Conservation (phyloP, 35 echinoderm and acorn worm species). For the Heliocidaris tuberculata region DNA sequence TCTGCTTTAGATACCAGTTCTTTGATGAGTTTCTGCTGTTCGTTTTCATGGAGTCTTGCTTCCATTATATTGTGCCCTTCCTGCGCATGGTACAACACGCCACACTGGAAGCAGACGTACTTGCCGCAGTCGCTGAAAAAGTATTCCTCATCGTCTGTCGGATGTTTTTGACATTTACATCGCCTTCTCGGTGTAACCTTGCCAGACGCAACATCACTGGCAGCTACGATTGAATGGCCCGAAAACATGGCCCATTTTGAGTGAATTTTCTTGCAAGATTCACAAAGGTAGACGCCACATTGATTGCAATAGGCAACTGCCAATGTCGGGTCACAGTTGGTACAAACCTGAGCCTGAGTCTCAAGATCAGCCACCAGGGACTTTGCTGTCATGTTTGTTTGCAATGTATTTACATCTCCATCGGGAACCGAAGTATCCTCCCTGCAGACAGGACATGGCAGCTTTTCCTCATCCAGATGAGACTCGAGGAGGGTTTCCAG, state of each 20-base stretch:
- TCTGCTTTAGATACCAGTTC: no score
- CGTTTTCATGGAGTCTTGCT: not conserved
- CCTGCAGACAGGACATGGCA: slow-evolving; percentile 2
- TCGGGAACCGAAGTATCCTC: not conserved
- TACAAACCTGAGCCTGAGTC: no score
- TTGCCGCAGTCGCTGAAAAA: not conserved
- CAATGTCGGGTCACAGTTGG: no score
- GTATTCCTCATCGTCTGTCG: not conserved
- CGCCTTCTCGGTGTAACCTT: not conserved
- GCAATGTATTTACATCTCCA: not conserved
- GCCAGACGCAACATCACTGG: not conserved
- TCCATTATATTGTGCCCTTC: no score
- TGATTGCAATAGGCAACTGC: not conserved
- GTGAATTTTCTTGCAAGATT: no score
- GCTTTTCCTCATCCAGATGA: not conserved
- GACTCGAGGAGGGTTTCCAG: not conserved
- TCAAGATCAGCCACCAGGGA: not conserved
- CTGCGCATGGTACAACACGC: no score
- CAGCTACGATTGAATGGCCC: not conserved
- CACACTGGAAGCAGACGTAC: slow-evolving; percentile 26
- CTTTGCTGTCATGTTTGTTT: not conserved
- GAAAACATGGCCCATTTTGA: no score
- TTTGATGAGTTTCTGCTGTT: not conserved
- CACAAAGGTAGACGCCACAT: slow-evolving; percentile 4
- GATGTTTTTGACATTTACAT: not conserved